Percentiles rank a stretch among this genome's conserved stretches.
Conservation (phyloP, 2,113 vertebrate species). For the Lota lota region DNA sequence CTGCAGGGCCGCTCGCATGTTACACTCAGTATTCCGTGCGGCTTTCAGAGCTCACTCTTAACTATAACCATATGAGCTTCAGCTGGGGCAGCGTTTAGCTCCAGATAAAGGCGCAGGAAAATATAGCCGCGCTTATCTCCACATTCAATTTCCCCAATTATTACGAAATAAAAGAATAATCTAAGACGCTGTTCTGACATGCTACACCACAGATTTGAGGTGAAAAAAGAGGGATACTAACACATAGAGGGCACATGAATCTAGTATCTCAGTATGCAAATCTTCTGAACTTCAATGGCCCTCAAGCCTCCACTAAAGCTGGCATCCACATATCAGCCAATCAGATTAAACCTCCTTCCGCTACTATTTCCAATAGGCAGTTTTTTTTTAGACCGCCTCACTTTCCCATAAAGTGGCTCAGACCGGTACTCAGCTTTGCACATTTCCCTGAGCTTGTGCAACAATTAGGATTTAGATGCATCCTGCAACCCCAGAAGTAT, state of each 20-base stretch:
- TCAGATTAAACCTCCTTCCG: too few species aligned
- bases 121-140: slow-evolving; percentile 54
- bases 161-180: slow-evolving; percentile 69
- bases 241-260: slow-evolving; percentile 30
- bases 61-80: slow-evolving; percentile 71
- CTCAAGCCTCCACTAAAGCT: too few species aligned
- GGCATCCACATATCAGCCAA: too few species aligned
- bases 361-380: too few species aligned
- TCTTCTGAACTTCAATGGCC: too few species aligned
- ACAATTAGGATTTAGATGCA: too few species aligned
- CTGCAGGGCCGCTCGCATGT: slow-evolving; percentile 67
- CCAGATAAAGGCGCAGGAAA: slow-evolving; percentile 43
- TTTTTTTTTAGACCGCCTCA: too few species aligned
- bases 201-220: slow-evolving; percentile 33
- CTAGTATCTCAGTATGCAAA: too few species aligned
- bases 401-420: too few species aligned
- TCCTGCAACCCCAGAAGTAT: too few species aligned
- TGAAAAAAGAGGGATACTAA: slow-evolving; percentile 32
- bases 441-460: too few species aligned
- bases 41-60: slow-evolving; percentile 52
- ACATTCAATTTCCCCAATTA: slow-evolving; percentile 63
- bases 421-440: too few species aligned
- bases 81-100: slow-evolving; percentile 31
- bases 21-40: slow-evolving; percentile 47
- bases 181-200: slow-evolving; percentile 47